phyloP scores from a whole-genome alignment of 2,797 vertebrate genomes.

The Epinephelus coioides region DNA sequence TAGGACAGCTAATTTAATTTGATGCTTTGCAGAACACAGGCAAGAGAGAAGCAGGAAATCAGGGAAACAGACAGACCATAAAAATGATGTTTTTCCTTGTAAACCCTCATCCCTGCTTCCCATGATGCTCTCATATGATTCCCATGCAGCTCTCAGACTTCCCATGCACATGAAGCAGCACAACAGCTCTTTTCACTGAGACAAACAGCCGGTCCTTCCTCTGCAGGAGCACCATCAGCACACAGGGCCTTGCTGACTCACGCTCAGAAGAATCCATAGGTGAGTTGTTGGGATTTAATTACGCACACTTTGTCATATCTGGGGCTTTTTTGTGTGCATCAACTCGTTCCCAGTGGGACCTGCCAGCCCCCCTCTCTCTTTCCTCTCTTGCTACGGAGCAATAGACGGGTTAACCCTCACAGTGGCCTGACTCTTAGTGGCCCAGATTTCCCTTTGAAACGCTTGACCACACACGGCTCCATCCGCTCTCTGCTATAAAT shows the following conservation, averaged over 20 bases:
- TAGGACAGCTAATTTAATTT: constrained; percentile 34
- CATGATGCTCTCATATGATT: constrained; percentile 62
- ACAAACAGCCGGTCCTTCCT: constrained; percentile 32
- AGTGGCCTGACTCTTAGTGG: constrained; percentile 45
- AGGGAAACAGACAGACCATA: not conserved
- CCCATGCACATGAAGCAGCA: constrained; percentile 30
- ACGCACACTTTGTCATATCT: constrained; percentile 59
- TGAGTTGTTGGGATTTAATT: constrained; percentile 61
- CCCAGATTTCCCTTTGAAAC: constrained; percentile 55
- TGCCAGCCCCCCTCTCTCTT: constrained; percentile 29
- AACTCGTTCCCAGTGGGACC: constrained; percentile 20
- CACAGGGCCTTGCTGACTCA: constrained; percentile 79
- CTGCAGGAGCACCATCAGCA: constrained; percentile 45
- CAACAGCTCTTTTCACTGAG: constrained; percentile 59
- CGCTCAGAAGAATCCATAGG: constrained; percentile 45
- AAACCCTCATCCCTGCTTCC: constrained; percentile 19
- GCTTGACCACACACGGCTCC: constrained; percentile 57
- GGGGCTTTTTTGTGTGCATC: constrained; percentile 24
- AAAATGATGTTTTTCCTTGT: not conserved
- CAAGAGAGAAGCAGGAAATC: constrained; percentile 17
- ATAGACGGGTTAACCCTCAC: constrained; percentile 48
- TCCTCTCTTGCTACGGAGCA: not conserved
- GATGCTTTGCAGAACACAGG: constrained; percentile 14
- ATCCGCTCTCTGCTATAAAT: constrained; percentile 27
- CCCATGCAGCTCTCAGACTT: constrained; percentile 24